phyloP scores from a whole-genome alignment of 2,888 invertebrate genomes.

The Tridacna crocea region DNA sequence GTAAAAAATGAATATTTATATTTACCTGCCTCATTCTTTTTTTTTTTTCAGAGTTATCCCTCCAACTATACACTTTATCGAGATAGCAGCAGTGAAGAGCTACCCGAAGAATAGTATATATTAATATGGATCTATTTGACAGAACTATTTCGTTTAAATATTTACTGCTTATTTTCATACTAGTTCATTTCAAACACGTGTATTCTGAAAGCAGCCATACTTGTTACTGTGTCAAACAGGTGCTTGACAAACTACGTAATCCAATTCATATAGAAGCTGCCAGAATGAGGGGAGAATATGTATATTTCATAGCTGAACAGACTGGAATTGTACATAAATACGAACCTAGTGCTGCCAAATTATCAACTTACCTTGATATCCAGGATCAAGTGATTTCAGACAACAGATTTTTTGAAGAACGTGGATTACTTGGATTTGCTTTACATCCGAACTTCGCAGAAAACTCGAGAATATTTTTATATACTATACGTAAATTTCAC shows the following conservation, averaged over 20 bases:
- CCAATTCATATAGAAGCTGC: conserved; percentile 58
- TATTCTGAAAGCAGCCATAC: background rate
- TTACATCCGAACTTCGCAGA: conserved; percentile 75
- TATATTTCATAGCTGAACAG: conserved; percentile 66
- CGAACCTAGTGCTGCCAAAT: conserved; percentile 9
- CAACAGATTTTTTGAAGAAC: conserved; percentile 61
- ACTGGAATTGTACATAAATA: conserved; percentile 55
- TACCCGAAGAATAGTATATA: no score
- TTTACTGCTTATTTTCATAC: background rate
- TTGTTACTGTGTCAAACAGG: conserved; percentile 64
- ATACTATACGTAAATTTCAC: conserved; percentile 65
- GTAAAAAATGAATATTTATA: no score
- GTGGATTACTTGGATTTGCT: conserved; percentile 76
- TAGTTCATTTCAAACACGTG: background rate
- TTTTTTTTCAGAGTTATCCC: no score
- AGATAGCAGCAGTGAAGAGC: no score
- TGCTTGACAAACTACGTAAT: conserved; percentile 44
- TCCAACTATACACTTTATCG: no score
- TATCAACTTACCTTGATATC: conserved; percentile 60
- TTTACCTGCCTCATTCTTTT: no score
- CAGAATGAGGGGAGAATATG: conserved; percentile 34
- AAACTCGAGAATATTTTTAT: conserved; percentile 73
- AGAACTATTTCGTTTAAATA: background rate
- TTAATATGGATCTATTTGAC: background rate
- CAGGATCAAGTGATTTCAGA: conserved; percentile 47